Conservation (phyloP, 2,113 vertebrate genomes). For the Micronisus gabar region DNA sequence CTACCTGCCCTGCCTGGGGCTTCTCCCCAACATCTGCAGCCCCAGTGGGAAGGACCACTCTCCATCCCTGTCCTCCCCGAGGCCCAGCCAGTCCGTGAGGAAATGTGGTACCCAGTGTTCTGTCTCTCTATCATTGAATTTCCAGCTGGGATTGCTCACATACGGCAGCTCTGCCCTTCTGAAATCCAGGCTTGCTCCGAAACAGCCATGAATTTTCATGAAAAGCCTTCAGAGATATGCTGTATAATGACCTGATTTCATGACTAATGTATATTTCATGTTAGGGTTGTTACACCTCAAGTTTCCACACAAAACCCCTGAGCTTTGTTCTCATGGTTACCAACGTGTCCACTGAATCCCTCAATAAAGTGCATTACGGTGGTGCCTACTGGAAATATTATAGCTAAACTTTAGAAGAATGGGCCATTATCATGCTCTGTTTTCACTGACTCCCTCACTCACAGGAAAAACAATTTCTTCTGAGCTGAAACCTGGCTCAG, state of each 20-base stretch:
- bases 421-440: background rate
- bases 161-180: background rate
- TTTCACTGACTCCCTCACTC: background rate
- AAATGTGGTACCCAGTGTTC: background rate
- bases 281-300: background rate
- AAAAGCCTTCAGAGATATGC: background rate
- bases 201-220: background rate
- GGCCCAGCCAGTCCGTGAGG: background rate
- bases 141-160: background rate
- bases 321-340: conserved; percentile 33
- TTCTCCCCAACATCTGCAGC: background rate
- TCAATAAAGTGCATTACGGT: background rate
- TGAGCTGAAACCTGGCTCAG: background rate
- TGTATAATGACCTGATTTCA: background rate
- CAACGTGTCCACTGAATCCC: background rate
- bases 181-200: background rate
- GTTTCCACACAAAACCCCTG: background rate
- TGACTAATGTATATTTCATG: background rate
- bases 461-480: conserved; percentile 2
- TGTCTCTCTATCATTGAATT: background rate
- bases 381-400: background rate
- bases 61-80: background rate
- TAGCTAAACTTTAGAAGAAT: background rate
- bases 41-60: background rate
- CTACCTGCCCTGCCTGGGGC: background rate